Evolutionary conservation across 2,113 vertebrate genomes (phyloP), one percentile per base, ranked within the genome.

Genomic region (Pandion haliaetus): DNA sequence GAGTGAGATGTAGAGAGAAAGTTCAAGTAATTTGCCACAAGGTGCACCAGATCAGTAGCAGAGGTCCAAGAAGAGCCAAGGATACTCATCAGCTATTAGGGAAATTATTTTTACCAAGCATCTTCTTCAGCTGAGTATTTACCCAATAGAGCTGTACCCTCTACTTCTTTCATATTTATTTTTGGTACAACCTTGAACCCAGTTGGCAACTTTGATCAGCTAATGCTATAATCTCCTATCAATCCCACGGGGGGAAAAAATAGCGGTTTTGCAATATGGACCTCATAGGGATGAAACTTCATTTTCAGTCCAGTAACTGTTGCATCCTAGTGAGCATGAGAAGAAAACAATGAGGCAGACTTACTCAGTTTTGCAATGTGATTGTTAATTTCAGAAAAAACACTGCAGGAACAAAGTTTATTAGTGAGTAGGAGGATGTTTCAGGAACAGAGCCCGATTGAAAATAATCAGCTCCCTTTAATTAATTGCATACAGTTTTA

Each of bases 401-500:
- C 88, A 94, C 77, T 2, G 1, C 81, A 98, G 87, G 91, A 96
- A 96, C 81, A 90, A 95, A 92, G 72, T 97, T 96, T 88, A 95
- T 97, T 97, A 96, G 85, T 67, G 90, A 96, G 96, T 97, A 97
- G 85, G 84, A 98, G 93, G 96, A 97, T 61, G 70, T 86, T 95
- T 97, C 84, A 96, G 49, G 62, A 98, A 97, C 72, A 91, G 85
- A 96, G 90, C 70, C 28, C 1, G 1, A 59, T 88, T 90, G 96
- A 97, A 97, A 95, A 96, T 96, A 98, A 98, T 98, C 96, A 76
- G 90, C 86, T 97, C 91, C 89, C 81, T 93, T 94, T 98, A 98
- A 98, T 98, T 98, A 97, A 97, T 88, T 97, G 82, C 95, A 97
- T 81, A 92, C 86, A 96, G 65, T 97, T 98, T 98, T 98, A 98